Evolutionary conservation across 1,140 invertebrate species (phyloP).

Genomic region (Ericerus pela): DNA sequence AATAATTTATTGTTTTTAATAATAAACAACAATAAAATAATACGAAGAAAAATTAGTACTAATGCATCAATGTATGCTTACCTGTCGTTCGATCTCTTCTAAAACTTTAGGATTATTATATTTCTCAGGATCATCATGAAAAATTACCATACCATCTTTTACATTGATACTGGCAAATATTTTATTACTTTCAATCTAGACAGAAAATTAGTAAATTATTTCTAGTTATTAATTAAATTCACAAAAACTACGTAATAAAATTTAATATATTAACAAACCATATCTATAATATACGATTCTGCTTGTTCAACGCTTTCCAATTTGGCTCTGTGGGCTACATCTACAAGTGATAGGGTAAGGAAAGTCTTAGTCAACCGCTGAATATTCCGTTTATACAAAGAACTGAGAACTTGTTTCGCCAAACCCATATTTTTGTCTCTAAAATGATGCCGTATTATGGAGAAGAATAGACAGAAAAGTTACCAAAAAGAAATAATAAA

Average conservation of each 20-base stretch:
- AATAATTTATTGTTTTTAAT: no score
- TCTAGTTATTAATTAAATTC: not conserved
- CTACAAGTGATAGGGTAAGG: constrained; percentile 79
- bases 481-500: not conserved
- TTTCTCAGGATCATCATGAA: constrained; percentile 90
- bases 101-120: constrained; percentile 79
- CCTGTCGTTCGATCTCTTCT: constrained; percentile 63
- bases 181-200: constrained; percentile 88
- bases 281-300: constrained; percentile 86
- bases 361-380: constrained; percentile 94
- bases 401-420: constrained; percentile 68
- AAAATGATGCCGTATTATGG: no score
- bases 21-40: no score
- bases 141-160: constrained; percentile 95
- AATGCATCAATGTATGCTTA: constrained; percentile 18
- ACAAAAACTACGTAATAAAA: not conserved
- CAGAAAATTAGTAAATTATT: constrained; percentile 19
- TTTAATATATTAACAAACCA: constrained; percentile 49
- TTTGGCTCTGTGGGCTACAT: constrained; percentile 84
- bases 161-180: constrained; percentile 96
- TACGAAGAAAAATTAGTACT: not conserved
- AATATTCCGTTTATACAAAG: constrained; percentile 91
- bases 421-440: constrained; percentile 72
- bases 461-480: not conserved
- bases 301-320: constrained; percentile 68